These are phyloP conservation scores for Coturnix japonica DNA, from an alignment of 2,113 vertebrate species.

Conservation along the genomic window DNA sequence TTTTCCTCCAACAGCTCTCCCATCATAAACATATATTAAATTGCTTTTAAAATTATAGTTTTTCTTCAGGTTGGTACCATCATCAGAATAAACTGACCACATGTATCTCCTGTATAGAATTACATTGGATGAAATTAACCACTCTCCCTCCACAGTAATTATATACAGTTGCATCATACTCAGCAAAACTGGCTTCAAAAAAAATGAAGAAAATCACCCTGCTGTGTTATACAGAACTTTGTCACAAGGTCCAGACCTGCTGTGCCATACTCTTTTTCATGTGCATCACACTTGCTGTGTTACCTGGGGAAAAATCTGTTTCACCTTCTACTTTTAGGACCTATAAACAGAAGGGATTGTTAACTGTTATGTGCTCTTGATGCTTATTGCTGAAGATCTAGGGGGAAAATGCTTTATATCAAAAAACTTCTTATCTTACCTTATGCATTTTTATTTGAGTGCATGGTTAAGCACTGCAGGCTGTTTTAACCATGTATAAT, in stretches of 20 bases:
- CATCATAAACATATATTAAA: background rate
- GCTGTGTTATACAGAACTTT: background rate
- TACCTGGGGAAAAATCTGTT: background rate
- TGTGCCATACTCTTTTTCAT: background rate
- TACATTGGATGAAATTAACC: background rate
- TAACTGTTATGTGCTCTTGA: background rate
- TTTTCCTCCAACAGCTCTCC: slow-evolving; percentile 9
- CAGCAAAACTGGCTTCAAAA: background rate
- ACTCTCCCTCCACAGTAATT: background rate
- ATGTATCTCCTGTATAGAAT: background rate
- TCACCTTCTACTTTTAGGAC: background rate
- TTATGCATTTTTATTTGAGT: background rate
- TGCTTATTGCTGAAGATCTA: background rate
- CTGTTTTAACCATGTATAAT: background rate
- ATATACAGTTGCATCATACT: background rate
- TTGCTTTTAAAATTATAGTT: background rate
- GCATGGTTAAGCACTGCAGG: background rate
- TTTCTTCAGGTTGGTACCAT: background rate
- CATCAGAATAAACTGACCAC: background rate
- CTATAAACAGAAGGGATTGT: background rate
- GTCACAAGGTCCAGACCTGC: background rate
- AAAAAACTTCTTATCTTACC: background rate
- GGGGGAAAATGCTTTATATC: background rate
- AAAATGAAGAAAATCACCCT: background rate
- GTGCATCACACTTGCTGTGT: background rate